A percentile compares a stretch with the other conserved stretches of the same genome.
These are phyloP conservation scores for Lanistes nyassanus DNA, from an alignment of 1,140 invertebrate genomes.

Conservation along the genomic window DNA sequence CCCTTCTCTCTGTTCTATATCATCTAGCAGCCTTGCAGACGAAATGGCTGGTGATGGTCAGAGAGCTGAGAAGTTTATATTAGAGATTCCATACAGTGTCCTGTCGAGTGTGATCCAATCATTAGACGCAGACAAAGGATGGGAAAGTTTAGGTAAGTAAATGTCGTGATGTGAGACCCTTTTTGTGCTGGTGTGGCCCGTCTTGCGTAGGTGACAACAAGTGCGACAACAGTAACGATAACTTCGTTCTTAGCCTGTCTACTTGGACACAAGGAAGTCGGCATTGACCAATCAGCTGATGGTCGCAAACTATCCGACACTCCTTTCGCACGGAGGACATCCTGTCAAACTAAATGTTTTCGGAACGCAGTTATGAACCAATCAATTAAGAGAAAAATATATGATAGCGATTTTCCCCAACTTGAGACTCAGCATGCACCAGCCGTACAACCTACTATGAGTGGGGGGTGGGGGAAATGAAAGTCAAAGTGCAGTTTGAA, in stretches of 20 bases:
- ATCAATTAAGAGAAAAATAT: too few relatives aligned
- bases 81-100: conserved; percentile 27
- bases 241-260: neutral
- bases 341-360: too few relatives aligned
- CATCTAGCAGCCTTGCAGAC: conserved; percentile 12
- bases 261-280: neutral
- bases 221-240: neutral
- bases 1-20: neutral
- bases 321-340: neutral
- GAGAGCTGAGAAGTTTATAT: conserved; percentile 6
- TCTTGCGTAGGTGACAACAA: neutral
- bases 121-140: conserved; percentile 37
- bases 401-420: too few relatives aligned
- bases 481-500: too few relatives aligned
- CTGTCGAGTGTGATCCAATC: conserved; percentile 29
- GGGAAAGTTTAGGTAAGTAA: conserved; percentile 37
- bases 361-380: too few relatives aligned
- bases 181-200: neutral
- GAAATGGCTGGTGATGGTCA: conserved; percentile 18
- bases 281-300: neutral
- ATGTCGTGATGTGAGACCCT: neutral
- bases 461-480: too few relatives aligned
- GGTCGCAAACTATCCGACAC: neutral
- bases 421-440: too few relatives aligned
- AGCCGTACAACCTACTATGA: too few relatives aligned